Evolutionary conservation across 2,797 vertebrate genomes (phyloP), one percentile per base, ranked within the genome.

Genomic region (Euthynnus affinis): DNA sequence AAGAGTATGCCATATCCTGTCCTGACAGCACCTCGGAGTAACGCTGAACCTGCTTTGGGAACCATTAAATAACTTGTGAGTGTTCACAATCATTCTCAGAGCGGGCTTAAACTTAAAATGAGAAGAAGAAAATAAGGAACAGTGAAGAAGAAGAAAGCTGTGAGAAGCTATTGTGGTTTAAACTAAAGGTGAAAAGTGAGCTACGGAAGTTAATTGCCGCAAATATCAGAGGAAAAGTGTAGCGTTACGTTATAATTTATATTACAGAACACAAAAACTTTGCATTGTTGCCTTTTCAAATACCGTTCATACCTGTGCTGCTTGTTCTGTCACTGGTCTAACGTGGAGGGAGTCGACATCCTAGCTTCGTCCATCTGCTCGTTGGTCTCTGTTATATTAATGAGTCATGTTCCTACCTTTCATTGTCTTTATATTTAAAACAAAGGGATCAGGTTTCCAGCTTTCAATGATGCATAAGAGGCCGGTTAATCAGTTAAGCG

Each of bases 401-500:
- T 65, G 74, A 52, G 72, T 91, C 84, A 20, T 81, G 80, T 90
- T 89, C 89, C 87, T 66, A 6, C 37, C 61, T 17, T 59, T 76
- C 17, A 25, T 40, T 81, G 68, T 80, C 82, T 82, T 82, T 80
- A 60, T 71, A 57, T 84, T 88, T 71, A 81, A 82, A 83, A 77
- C 64, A 40, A 59, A 55, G 37, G 61, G 48, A 46, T 90, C 80
- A 67, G 44, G 82, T 91, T 88, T 84, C 84, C 59, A 57, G 65
- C 49, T 74, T 76, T 89, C 69, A 90, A 90, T 89, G 71, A 90
- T 91, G 83, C 76, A 88, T 74, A 65, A 83, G 83, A 48, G 51
- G 67, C 75, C 37, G 57, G 9, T 82, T 82, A 2, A 68, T 66
- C 71, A 57, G 32, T 46, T 34, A 57, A 71, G 48, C n/a, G 9